A percentile compares a stretch with the other conserved stretches of the same genome.
phyloP scores from a whole-genome alignment of 2,113 vertebrate genomes.

The Hyperopisus bebe region DNA sequence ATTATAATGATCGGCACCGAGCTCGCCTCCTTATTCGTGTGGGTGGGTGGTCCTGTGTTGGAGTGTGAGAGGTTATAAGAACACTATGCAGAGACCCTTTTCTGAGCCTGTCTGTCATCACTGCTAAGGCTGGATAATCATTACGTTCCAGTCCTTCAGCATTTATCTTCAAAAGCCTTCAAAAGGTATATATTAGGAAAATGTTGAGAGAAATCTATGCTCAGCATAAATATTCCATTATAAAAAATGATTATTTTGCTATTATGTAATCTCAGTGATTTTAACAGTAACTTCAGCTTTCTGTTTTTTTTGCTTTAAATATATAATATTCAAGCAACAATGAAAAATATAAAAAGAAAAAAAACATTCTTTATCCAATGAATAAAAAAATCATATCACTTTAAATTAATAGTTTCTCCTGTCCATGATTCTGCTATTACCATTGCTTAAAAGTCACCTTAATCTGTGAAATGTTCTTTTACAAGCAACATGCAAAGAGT shows the following conservation, averaged over 20 bases:
- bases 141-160: background rate
- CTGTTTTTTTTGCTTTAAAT: background rate
- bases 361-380: background rate
- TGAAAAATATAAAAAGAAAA: background rate
- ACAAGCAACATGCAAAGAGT: background rate
- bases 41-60: background rate
- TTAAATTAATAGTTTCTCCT: background rate
- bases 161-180: background rate
- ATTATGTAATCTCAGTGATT: background rate
- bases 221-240: background rate
- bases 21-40: background rate
- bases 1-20: background rate
- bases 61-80: background rate
- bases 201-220: background rate
- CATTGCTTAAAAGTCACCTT: background rate
- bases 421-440: background rate
- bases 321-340: background rate
- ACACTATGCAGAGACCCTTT: background rate
- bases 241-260: background rate
- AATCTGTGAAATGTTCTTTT: background rate
- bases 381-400: background rate
- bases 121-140: background rate
- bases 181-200: background rate
- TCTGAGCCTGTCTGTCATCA: slow-evolving; percentile 14
- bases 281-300: background rate